These are phyloP conservation scores for Anthophora plumipes DNA, from an alignment of 2,888 invertebrate species.

Conservation along the genomic window DNA sequence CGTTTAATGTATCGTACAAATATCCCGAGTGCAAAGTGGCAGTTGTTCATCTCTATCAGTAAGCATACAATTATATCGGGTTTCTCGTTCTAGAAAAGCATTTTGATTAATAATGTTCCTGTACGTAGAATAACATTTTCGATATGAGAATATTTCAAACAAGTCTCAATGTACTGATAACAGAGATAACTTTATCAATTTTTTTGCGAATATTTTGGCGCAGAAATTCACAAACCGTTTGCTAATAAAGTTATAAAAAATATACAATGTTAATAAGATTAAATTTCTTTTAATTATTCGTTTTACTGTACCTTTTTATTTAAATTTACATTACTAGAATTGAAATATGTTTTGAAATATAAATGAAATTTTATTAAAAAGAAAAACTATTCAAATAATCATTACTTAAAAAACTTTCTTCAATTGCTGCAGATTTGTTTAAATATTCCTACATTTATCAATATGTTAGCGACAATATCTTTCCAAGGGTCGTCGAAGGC, in stretches of 20 bases:
- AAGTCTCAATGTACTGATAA: conserved; percentile 4
- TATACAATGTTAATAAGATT: background rate
- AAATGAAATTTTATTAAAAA: no score
- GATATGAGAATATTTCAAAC: background rate
- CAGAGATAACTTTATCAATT: conserved; percentile 11
- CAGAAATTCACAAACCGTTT: background rate
- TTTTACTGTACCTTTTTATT: background rate
- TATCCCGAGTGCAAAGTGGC: conserved; percentile 1
- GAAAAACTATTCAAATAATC: no score
- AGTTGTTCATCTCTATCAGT: conserved; percentile 20
- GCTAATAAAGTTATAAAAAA: background rate
- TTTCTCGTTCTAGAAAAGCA: conserved; percentile 6
- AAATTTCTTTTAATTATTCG: no score
- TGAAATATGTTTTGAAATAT: no score
- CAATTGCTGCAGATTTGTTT: no score
- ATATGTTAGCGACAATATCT: no score
- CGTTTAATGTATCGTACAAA: background rate
- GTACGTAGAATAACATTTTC: conserved; percentile 6
- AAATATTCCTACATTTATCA: no score
- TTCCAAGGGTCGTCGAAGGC: no score
- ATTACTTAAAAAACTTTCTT: no score
- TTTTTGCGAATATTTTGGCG: background rate
- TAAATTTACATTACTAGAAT: no score
- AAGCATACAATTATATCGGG: background rate
- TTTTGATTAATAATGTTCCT: background rate